Evolutionary conservation across 2,888 invertebrate species (phyloP).

Genomic region (Sarcophaga subvicina): DNA sequence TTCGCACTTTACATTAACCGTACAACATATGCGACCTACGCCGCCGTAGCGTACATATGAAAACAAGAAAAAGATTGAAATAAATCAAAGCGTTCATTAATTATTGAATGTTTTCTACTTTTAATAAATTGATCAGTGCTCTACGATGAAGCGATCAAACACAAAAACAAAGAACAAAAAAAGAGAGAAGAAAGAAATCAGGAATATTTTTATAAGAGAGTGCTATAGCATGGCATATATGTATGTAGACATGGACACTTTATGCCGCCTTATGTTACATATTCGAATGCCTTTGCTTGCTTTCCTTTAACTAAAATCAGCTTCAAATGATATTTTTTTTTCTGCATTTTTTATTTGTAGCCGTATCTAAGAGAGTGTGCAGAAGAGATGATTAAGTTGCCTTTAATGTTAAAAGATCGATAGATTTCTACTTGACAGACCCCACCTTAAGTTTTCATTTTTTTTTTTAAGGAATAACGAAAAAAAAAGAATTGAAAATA

Average conservation of each 20-base stretch:
- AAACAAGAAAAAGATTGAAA: no score
- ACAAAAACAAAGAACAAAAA: background rate
- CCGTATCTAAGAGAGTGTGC: background rate
- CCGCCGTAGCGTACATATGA: no score
- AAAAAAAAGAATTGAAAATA: constrained; percentile 9
- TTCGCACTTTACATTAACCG: no score
- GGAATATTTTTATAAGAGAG: background rate
- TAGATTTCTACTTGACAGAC: constrained; percentile 65
- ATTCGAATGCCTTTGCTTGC: background rate
- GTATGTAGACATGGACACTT: background rate
- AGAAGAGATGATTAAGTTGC: constrained; percentile 66
- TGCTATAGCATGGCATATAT: background rate
- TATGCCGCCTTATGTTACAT: background rate
- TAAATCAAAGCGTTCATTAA: no score
- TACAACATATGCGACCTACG: no score
- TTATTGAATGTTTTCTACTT: no score
- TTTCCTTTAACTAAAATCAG: background rate
- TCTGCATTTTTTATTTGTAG: constrained; percentile 5
- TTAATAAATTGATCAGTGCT: no score
- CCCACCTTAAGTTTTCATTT: constrained; percentile 58
- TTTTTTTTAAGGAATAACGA: constrained; percentile 11
- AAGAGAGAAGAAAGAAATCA: background rate
- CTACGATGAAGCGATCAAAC: no score
- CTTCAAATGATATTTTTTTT: background rate
- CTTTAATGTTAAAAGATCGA: constrained; percentile 59